phyloP scores from a whole-genome alignment of 2,113 vertebrate species.

The Boulengeromyrus knoepffleri region DNA sequence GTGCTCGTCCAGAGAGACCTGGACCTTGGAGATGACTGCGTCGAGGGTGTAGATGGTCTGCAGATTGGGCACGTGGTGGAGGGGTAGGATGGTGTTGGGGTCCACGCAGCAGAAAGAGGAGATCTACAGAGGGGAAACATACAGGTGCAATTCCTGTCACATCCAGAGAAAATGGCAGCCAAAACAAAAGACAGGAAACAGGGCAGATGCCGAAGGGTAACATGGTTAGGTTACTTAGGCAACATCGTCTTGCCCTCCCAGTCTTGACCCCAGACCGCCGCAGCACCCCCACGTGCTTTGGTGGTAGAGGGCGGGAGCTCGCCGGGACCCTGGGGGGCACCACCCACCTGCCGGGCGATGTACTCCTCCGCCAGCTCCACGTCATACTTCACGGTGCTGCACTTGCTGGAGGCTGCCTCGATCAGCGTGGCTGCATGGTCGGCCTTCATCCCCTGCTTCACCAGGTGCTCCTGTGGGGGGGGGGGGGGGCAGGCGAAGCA shows the following conservation, averaged over 20 bases:
- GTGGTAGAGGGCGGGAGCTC: background rate
- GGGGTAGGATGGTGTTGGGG: slow-evolving; percentile 75
- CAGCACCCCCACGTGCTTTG: background rate
- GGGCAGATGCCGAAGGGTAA: background rate
- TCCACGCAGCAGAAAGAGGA: slow-evolving; percentile 85
- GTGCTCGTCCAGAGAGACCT: slow-evolving; percentile 92
- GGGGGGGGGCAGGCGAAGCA: slow-evolving; percentile 33
- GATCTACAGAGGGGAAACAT: slow-evolving; percentile 64
- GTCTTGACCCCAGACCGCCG: background rate
- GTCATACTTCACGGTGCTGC: slow-evolving; percentile 85
- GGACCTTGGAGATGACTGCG: slow-evolving; percentile 92
- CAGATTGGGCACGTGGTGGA: slow-evolving; percentile 85
- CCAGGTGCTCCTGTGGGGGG: slow-evolving; percentile 74
- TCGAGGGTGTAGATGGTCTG: slow-evolving; percentile 93
- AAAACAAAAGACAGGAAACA: background rate
- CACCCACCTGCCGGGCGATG: slow-evolving; percentile 83
- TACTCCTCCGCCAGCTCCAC: slow-evolving; percentile 96
- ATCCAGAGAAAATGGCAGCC: background rate
- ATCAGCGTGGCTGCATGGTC: slow-evolving; percentile 81
- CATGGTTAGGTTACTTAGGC: background rate
- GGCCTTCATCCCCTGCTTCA: slow-evolving; percentile 85
- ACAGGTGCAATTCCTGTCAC: background rate
- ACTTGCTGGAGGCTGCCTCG: slow-evolving; percentile 74
- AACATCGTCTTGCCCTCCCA: background rate
- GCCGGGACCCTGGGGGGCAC: background rate